Conservation (phyloP, 2,797 vertebrate genomes). For the Sebastes vulpes region DNA sequence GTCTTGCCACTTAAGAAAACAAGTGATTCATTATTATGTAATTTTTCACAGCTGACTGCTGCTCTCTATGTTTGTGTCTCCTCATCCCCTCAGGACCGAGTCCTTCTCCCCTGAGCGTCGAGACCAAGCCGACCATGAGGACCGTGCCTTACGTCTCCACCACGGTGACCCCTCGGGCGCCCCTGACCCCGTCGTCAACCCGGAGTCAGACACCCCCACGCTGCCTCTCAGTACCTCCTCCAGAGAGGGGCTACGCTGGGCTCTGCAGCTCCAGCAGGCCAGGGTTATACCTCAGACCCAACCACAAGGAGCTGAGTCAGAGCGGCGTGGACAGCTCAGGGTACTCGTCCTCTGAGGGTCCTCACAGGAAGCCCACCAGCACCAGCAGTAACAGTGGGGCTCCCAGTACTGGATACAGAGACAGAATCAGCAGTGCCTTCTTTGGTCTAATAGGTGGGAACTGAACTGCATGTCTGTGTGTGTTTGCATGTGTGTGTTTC, state of each 20-base stretch:
- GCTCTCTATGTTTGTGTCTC: too few species aligned
- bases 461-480: background rate
- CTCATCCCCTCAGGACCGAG: constrained; percentile 19
- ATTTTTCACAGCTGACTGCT: background rate
- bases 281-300: constrained; percentile 15
- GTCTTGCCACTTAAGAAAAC: background rate
- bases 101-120: constrained; percentile 7
- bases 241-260: constrained; percentile 11
- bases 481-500: background rate
- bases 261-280: constrained; percentile 4
- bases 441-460: constrained; percentile 51
- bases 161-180: constrained; percentile 51
- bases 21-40: background rate
- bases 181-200: constrained; percentile 40
- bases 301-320: constrained; percentile 30
- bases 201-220: constrained; percentile 9
- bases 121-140: constrained; percentile 22
- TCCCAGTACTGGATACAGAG: constrained; percentile 1
- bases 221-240: background rate
- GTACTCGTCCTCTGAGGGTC: constrained; percentile 80
- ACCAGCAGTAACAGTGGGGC: background rate
- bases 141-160: constrained; percentile 13
- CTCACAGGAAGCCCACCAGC: constrained; percentile 10
- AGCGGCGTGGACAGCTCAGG: constrained; percentile 76
- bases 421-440: constrained; percentile 31